Percentiles rank a stretch among this genome's conserved stretches.
phyloP scores from a whole-genome alignment of 1,140 invertebrate species.

The Muscidifurax raptorellus region DNA sequence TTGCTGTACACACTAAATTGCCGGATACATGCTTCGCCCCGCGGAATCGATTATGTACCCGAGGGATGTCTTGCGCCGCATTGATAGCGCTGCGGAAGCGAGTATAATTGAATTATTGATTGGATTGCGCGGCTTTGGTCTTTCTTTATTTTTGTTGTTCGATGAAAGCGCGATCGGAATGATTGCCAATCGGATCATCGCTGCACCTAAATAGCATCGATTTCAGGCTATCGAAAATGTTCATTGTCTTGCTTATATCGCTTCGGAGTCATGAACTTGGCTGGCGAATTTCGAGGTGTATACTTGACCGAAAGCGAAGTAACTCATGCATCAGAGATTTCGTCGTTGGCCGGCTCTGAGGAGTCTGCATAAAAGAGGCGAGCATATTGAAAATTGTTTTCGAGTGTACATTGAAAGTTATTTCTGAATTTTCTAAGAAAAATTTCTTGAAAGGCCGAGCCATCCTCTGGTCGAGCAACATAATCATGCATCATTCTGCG shows the following conservation, averaged over 20 bases:
- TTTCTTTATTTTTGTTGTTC: background rate
- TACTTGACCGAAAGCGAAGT: background rate
- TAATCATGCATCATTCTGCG: too few species aligned
- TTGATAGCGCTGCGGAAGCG: background rate
- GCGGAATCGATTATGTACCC: background rate
- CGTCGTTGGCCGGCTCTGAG: background rate
- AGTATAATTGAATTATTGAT: slow-evolving; percentile 3
- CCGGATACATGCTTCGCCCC: background rate
- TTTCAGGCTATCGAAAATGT: background rate
- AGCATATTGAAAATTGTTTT: background rate
- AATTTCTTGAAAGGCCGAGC: too few species aligned
- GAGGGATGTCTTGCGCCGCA: background rate
- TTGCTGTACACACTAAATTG: slow-evolving; percentile 2
- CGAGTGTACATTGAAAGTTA: too few species aligned
- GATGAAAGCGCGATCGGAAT: too few species aligned
- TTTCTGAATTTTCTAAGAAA: too few species aligned
- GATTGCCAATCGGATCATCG: too few species aligned
- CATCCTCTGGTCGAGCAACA: too few species aligned
- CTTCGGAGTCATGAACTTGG: background rate
- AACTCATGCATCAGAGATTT: background rate
- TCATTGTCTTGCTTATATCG: background rate
- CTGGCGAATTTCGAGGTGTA: background rate
- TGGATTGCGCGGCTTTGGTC: background rate
- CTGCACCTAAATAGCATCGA: background rate
- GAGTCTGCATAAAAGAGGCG: background rate